Percentiles rank a stretch among this genome's conserved stretches.
Conservation (phyloP, 2,113 vertebrate species). For the Ranitomeya imitator region DNA sequence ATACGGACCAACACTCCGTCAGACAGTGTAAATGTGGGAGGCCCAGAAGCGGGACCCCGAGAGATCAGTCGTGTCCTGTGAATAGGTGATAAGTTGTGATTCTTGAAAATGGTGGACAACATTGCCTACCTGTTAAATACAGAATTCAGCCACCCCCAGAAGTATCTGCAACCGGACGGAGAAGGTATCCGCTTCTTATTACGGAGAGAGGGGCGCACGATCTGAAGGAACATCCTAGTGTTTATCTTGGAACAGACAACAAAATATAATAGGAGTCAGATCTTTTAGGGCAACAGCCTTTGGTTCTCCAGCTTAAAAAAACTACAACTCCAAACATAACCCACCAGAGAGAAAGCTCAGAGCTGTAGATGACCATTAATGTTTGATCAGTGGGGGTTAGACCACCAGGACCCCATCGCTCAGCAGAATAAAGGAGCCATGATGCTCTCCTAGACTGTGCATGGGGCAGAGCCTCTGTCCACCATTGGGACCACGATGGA, state of each 20-base stretch:
- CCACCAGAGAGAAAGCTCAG: background rate
- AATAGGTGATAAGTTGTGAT: too few species aligned
- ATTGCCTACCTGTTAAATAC: slow-evolving; percentile 93
- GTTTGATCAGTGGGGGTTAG: background rate
- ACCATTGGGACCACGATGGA: too few species aligned
- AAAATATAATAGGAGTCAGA: background rate
- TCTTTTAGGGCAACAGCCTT: background rate
- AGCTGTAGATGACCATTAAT: background rate
- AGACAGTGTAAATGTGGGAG: too few species aligned
- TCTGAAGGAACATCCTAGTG: slow-evolving; percentile 67
- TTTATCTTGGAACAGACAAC: slow-evolving; percentile 59
- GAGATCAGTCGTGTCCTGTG: too few species aligned
- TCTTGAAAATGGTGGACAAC: too few species aligned
- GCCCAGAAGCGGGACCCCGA: too few species aligned
- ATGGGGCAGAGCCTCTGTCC: too few species aligned
- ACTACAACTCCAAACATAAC: background rate
- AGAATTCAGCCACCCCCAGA: slow-evolving; percentile 96
- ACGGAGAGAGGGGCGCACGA: slow-evolving; percentile 54
- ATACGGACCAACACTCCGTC: too few species aligned
- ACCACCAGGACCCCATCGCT: background rate
- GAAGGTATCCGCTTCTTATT: slow-evolving; percentile 57
- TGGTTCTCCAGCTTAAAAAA: too few species aligned
- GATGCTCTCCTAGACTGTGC: too few species aligned
- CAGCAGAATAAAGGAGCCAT: too few species aligned
- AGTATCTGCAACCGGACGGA: slow-evolving; percentile 68